These are phyloP conservation scores for Torymus aiolomorphi DNA, from an alignment of 2,888 invertebrate species.

Conservation along the genomic window DNA sequence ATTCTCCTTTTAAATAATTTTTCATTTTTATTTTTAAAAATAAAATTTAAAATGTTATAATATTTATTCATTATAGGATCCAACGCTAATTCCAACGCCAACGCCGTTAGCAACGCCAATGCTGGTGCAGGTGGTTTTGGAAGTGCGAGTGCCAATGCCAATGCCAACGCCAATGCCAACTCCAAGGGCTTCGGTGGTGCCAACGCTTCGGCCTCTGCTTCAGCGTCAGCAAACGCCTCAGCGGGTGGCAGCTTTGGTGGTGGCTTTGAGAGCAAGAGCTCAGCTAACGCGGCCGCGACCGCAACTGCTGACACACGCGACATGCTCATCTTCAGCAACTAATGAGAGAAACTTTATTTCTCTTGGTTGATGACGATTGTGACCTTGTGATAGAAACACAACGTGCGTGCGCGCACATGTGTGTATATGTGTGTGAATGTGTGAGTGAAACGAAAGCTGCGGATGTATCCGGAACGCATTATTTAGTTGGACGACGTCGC, in stretches of 20 bases:
- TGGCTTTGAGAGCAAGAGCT: conserved; percentile 31
- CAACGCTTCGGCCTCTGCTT: conserved; percentile 41
- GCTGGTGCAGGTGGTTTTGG: background rate
- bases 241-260: background rate
- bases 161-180: conserved; percentile 2
- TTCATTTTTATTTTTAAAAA: too few species aligned
- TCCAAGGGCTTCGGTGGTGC: conserved; percentile 42
- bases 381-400: conserved; percentile 29
- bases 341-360: background rate
- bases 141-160: conserved; percentile 11
- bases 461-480: too few species aligned
- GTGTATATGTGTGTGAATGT: too few species aligned
- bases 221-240: conserved; percentile 30
- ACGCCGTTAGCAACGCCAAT: background rate
- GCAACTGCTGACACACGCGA: conserved; percentile 30
- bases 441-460: too few species aligned
- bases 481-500: too few species aligned
- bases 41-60: too few species aligned
- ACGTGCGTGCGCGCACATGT: background rate
- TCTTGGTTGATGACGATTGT: background rate
- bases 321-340: conserved; percentile 46
- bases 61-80: too few species aligned
- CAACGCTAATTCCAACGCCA: background rate
- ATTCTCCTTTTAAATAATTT: too few species aligned
- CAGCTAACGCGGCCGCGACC: conserved; percentile 20